A percentile compares a stretch with the other conserved stretches of the same genome.
Evolutionary conservation across 2,888 invertebrate genomes (phyloP).

Genomic region (Parnassius smintheus): DNA sequence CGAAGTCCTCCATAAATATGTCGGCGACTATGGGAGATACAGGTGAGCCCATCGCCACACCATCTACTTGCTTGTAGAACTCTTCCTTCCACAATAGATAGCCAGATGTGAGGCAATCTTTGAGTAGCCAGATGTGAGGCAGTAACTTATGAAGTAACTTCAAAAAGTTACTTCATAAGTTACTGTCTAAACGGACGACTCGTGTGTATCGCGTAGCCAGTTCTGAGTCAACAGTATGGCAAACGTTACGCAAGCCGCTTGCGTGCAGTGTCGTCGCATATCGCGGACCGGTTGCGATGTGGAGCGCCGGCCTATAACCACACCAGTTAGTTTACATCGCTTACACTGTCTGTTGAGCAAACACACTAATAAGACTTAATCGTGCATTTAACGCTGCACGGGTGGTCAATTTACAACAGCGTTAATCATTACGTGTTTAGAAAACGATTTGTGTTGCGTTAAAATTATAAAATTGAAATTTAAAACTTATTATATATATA

Average conservation of each 20-base stretch:
- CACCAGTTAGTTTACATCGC: slow-evolving; percentile 14
- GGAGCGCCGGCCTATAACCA: slow-evolving; percentile 37
- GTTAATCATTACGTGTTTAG: not conserved
- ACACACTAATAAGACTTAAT: slow-evolving; percentile 14
- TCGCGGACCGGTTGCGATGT: slow-evolving; percentile 51
- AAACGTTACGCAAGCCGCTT: slow-evolving; percentile 49
- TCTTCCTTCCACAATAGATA: no score
- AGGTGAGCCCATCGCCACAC: no score
- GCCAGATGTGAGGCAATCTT: no score
- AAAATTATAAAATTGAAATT: no score
- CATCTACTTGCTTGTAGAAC: no score
- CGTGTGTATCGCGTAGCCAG: slow-evolving; percentile 25
- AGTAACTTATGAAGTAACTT: no score
- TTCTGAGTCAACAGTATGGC: slow-evolving; percentile 33
- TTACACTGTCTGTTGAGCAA: slow-evolving; percentile 25
- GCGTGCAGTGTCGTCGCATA: slow-evolving; percentile 45
- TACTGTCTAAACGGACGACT: not conserved
- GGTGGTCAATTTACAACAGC: not conserved
- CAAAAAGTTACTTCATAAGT: slow-evolving; percentile 71
- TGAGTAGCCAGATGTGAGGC: no score
- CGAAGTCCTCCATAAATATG: no score
- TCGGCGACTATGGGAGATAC: no score
- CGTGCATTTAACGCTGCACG: slow-evolving; percentile 9
- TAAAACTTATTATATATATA: no score
- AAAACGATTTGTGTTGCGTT: no score